Base-by-base conservation (phyloP, 64 coral and sea anemone genomes). In the Montipora sp. region DNA sequence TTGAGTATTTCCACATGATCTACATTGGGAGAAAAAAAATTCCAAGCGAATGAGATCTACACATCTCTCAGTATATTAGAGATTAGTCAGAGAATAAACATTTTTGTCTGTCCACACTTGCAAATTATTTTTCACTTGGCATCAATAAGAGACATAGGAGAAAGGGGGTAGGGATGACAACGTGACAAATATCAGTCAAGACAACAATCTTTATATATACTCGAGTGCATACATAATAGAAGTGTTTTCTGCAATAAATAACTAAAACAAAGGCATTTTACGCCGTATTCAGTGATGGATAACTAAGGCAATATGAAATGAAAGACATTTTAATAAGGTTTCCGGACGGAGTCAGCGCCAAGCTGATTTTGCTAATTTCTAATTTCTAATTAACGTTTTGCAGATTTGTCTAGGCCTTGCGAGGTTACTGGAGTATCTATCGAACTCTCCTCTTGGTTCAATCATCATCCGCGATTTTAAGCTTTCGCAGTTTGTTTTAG, bases 401-500 rank as follows among this genome's bases (percentile, higher is more conserved):
- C 78, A 98, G 96, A 93, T 98, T 45, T 93, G 91, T 69, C 77
- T 98, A 27, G 94, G 96, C 3, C 88, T 98, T 5, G 89, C 83
- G 4, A 93, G 94, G 83, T 92, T 98, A 5, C 51, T 96, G 8
- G 24, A 66, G 7, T 96, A 94, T 49, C 74, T 98, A 2, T 83
- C 90, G 10, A 23, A 88, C 49, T 98, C 96, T 88, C 96, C 94
- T 14, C 43, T 94, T 3, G 96, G 94, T 2, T 94, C 96, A 5
- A 91, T 98, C 49, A 15, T 96, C 27, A 96, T 98, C 46, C 58
- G 94, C 22, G 96, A 98, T 81, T 98, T 98, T 57, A 93, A 92
- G 77, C 73, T 95, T 5, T 67, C 87, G 5, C 96, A 98, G 51
- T 98, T 98, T 68, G 88, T 98, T 8, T 51, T 96, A 21, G 88